Percentiles rank a stretch among this genome's conserved stretches.
Conservation (phyloP, 2,888 invertebrate species). For the Calameuta idolon region DNA sequence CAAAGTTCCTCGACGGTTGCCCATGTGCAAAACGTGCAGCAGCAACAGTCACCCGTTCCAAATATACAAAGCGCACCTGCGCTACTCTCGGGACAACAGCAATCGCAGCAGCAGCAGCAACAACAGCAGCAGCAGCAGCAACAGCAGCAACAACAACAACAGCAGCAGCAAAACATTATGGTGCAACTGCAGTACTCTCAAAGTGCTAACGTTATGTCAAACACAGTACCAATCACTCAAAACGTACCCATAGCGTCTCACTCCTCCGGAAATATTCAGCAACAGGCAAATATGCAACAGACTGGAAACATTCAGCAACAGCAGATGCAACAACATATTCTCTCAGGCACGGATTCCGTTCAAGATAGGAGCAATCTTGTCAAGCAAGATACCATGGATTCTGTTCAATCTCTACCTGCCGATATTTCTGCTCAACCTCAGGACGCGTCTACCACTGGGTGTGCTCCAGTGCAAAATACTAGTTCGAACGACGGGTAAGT, state of each 20-base stretch:
- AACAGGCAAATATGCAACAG: conserved; percentile 43
- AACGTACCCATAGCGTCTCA: conserved; percentile 30
- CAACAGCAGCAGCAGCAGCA: conserved; percentile 31
- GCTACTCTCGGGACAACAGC: conserved; percentile 33
- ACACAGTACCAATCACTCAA: conserved; percentile 29
- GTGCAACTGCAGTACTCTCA: conserved; percentile 55
- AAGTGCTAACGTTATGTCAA: conserved; percentile 40
- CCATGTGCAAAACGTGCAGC: conserved; percentile 47
- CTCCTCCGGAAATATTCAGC: conserved; percentile 27
- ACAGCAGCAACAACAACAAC: conserved; percentile 47
- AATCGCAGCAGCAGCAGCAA: conserved; percentile 36
- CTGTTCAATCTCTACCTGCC: conserved; percentile 41
- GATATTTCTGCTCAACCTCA: conserved; percentile 28
- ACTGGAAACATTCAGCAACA: conserved; percentile 31
- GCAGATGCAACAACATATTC: conserved; percentile 57
- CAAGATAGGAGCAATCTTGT: conserved; percentile 41
- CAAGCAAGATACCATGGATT: conserved; percentile 58
- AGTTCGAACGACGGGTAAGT: conserved; percentile 32
- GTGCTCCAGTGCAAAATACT: conserved; percentile 16
- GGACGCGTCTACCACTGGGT: conserved; percentile 4
- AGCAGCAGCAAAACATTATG: conserved; percentile 51
- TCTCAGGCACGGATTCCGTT: conserved; percentile 41
- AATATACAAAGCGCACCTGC: conserved; percentile 45
- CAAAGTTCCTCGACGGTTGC: conserved; percentile 45
- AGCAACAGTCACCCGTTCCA: conserved; percentile 37